These are phyloP conservation scores for Delia radicum DNA, from an alignment of 1,140 invertebrate genomes.

Conservation along the genomic window DNA sequence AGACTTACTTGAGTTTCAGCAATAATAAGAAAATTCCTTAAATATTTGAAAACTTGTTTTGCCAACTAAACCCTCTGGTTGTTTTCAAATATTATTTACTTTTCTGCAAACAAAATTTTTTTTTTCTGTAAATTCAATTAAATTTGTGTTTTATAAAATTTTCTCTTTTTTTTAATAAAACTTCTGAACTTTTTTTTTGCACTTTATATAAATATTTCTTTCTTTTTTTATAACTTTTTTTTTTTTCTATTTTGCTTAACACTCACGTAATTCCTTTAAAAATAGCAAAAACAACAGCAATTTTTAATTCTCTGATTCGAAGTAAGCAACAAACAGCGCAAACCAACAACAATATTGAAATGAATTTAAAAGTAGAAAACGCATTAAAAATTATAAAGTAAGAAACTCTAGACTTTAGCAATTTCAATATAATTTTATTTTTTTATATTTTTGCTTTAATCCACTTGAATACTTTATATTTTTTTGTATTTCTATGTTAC, in stretches of 20 bases:
- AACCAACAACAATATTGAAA: neutral
- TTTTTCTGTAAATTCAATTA: neutral
- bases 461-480: neutral
- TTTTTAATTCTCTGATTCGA: neutral
- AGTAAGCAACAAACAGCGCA: neutral
- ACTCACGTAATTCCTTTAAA: slow-evolving; percentile 14
- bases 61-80: neutral
- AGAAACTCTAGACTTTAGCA: neutral
- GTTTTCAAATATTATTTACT: neutral
- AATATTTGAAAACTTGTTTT: neutral
- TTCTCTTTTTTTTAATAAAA: neutral
- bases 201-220: too few relatives aligned
- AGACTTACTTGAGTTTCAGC: neutral
- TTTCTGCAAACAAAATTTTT: neutral
- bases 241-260: neutral
- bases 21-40: neutral
- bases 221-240: neutral
- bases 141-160: neutral
- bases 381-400: neutral
- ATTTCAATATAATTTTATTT: neutral
- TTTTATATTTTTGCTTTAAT: neutral
- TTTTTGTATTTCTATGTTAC: neutral
- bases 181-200: neutral
- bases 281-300: neutral
- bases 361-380: neutral